Percentiles rank a stretch among this genome's conserved stretches.
These are phyloP conservation scores for Pangasius larnaudii DNA, from an alignment of 2,797 vertebrate genomes.

Conservation along the genomic window DNA sequence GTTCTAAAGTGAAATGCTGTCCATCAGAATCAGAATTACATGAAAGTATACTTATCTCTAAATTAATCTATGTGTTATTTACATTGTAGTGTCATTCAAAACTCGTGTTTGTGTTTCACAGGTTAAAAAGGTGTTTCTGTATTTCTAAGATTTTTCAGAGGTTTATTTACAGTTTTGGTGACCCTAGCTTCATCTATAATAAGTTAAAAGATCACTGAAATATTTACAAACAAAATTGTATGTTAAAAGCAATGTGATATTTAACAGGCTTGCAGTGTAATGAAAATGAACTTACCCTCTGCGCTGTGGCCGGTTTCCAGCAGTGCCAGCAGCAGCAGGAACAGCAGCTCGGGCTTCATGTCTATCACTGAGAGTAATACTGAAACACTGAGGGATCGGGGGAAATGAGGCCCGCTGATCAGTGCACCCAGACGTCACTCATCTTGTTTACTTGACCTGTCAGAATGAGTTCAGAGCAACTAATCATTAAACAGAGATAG, in stretches of 20 bases:
- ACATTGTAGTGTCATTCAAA: not conserved
- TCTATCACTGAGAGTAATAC: slow-evolving; percentile 42
- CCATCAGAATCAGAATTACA: not conserved
- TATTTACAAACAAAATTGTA: not conserved
- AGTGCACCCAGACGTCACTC: slow-evolving; percentile 71
- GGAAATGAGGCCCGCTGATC: slow-evolving; percentile 58
- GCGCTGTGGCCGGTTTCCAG: slow-evolving; percentile 54
- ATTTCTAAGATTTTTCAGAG: not conserved
- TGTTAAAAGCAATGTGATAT: not conserved
- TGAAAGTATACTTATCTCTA: not conserved
- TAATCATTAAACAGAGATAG: slow-evolving; percentile 51
- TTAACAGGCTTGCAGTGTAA: not conserved
- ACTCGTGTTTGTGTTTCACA: not conserved
- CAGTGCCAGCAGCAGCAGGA: slow-evolving; percentile 65
- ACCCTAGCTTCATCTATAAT: not conserved
- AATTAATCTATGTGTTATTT: not conserved
- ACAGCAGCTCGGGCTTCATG: slow-evolving; percentile 65
- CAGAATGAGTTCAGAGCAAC: slow-evolving; percentile 17
- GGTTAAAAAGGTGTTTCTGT: not conserved
- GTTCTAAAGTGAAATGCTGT: not conserved
- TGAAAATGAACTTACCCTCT: slow-evolving; percentile 67
- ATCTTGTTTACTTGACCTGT: slow-evolving; percentile 69
- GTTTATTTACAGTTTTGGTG: not conserved
- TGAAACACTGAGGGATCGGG: slow-evolving; percentile 51
- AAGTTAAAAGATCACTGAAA: not conserved